Base-by-base conservation (phyloP, 2,113 vertebrate species). In the Emydocephalus ijimae region DNA sequence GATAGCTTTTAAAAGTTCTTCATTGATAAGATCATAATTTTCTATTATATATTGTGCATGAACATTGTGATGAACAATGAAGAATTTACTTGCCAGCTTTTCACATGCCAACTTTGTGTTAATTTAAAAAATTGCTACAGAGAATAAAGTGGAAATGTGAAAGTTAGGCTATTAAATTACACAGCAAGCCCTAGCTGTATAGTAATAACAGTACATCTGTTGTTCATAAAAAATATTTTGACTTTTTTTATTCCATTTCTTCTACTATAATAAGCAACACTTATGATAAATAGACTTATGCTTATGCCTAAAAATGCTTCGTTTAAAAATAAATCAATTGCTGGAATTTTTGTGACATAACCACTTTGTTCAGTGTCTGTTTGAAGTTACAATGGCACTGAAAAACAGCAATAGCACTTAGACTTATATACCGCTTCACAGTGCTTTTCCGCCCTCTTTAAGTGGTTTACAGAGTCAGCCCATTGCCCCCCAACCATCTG, bases 91-190 rank as follows among this genome's bases (percentile, higher is more conserved):
- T 57, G 23, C 69, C 57, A 85, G 92, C 14, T 0, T 12, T 43
- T 20, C 24, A 20, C 59, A 56, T 8, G 54, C 85, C 86, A 39
- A 5, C 26, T 0, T 45, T 86, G 15, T 86, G 39, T 81, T 81
- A 81, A 81, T 81, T 81, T 43, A 39, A 34, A 20, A 43, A 81
- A 43, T 81, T 15, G 8, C 57, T 91, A 52, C 52, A 29, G 15
- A 9, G 87, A 88, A 52, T 91, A 91, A 91, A 61, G 90, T 94
- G 59, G 87, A 50, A 91, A 88, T 93, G 94, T 95, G 59, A 69
- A 95, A 94, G 7, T 96, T 95, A 94, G 61, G 59, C 54, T 39
- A 43, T 81, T 81, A 81, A 20, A 81, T 43, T 43, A 43, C 6
- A 81, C 6, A 52, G 24, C 12, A 12, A 52, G 45, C 14, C 5